Base-by-base conservation (phyloP, 1,140 invertebrate species). In the Monomorium pharaonis region DNA sequence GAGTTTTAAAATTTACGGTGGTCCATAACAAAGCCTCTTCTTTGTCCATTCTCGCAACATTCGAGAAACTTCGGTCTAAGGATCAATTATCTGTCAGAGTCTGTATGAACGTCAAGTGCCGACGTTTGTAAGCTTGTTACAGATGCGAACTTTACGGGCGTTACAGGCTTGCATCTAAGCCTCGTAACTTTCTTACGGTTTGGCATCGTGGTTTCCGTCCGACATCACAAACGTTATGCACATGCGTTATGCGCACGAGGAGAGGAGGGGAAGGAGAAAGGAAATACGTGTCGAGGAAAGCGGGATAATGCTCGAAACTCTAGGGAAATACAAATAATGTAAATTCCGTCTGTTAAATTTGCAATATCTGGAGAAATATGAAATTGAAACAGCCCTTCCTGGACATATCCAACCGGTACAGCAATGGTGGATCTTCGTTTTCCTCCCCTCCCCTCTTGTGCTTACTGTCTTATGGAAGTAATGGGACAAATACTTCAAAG, bases 311-410 rank as follows among this genome's bases (percentile, higher is more conserved):
- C 72, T 84, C 42, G 24, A 62, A 69, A 62, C 44, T 74, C 78
- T 18, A n/a, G 33, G 44, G 70, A 70, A 62, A 70, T 70, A 76
- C 70, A 84, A 84, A 85, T 72, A 78, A 67, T 70, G 65, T 56
- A 37, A 37, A 37, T 56, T 18, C 63, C 51, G n/a, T 21, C 65
- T 42, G 67, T 80, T 60, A 85, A 85, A 85, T 85, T 80, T 65
- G 63, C 81, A 60, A 78, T 80, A 56, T 60, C 51, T 27, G 21
- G 42, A 63, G 76, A 83, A 86, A 89, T 76, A 47, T 70, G 85
- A 85, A 87, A 77, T 88, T 76, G 76, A 81, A 81, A 86, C 47
- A 58, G 47, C 47, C 42, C 24, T 67, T 18, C 56, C 80, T 86
- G 42, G 84, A 78, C 24, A 62, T 62, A 69, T 54, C 42, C 72